These are phyloP conservation scores for Lithodes maja DNA, from an alignment of 2,888 invertebrate species.

Conservation along the genomic window DNA sequence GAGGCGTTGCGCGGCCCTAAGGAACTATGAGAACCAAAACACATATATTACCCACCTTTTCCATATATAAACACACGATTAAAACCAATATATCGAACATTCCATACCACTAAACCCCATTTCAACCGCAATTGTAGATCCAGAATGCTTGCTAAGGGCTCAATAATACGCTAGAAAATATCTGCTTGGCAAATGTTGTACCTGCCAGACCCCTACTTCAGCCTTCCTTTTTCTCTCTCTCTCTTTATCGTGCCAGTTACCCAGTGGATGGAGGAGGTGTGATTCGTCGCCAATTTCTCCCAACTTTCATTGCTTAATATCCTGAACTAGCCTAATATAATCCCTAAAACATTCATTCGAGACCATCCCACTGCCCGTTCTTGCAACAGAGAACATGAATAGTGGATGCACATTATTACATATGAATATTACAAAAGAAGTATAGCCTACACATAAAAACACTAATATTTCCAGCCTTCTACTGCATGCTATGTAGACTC, in stretches of 20 bases:
- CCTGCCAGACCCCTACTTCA: conserved; percentile 52
- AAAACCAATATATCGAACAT: not conserved
- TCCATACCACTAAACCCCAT: not conserved
- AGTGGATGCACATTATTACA: not conserved
- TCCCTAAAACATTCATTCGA: not conserved
- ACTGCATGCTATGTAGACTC: conserved; percentile 32
- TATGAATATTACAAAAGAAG: conserved; percentile 21
- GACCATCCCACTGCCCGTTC: not conserved
- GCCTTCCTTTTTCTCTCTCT: conserved; percentile 59
- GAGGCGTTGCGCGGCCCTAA: conserved; percentile 41
- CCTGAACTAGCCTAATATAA: not conserved
- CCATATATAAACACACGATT: not conserved
- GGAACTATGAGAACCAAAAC: conserved; percentile 27
- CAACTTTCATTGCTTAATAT: conserved; percentile 13
- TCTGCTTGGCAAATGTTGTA: conserved; percentile 48
- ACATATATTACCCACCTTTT: conserved; percentile 11
- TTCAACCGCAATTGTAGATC: not conserved
- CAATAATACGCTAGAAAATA: conserved; percentile 1
- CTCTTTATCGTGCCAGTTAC: conserved; percentile 64
- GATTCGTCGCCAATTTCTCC: not conserved
- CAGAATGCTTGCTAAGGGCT: not conserved
- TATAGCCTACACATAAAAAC: conserved; percentile 17
- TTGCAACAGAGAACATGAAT: not conserved
- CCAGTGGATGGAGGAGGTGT: conserved; percentile 10
- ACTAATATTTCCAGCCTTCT: conserved; percentile 39